These are phyloP conservation scores for Heteronetta atricapilla DNA, from an alignment of 2,113 vertebrate species.

Conservation along the genomic window DNA sequence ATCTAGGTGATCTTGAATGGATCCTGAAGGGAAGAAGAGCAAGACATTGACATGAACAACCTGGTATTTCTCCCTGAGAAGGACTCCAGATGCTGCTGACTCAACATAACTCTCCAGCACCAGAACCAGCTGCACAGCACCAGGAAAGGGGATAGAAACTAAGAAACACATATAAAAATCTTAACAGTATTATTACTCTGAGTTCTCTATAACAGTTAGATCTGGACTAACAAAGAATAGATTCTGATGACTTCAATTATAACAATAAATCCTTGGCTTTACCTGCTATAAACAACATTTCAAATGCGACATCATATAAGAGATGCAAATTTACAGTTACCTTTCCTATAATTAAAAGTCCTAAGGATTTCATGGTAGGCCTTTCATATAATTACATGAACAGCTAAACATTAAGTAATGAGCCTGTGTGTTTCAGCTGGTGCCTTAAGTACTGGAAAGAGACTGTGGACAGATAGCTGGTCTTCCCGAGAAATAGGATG, in stretches of 20 bases:
- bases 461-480: background rate
- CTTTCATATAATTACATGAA: background rate
- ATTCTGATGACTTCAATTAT: background rate
- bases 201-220: background rate
- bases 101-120: accelerated
- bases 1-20: background rate
- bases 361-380: background rate
- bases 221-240: background rate
- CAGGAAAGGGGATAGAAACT: background rate
- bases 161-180: accelerated
- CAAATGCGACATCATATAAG: background rate
- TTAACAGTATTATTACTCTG: background rate
- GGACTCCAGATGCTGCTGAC: background rate
- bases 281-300: background rate
- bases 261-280: background rate
- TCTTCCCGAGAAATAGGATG: accelerated
- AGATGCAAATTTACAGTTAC: background rate
- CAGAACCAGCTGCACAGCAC: background rate
- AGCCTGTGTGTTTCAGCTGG: background rate
- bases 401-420: background rate
- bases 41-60: accelerated
- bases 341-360: background rate
- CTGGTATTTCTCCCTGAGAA: background rate
- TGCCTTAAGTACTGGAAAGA: background rate
- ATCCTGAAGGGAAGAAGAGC: background rate